Base-by-base conservation (phyloP, 30 jellyfish, hydroid and myxozoan genomes). In the Mastigias papua region DNA sequence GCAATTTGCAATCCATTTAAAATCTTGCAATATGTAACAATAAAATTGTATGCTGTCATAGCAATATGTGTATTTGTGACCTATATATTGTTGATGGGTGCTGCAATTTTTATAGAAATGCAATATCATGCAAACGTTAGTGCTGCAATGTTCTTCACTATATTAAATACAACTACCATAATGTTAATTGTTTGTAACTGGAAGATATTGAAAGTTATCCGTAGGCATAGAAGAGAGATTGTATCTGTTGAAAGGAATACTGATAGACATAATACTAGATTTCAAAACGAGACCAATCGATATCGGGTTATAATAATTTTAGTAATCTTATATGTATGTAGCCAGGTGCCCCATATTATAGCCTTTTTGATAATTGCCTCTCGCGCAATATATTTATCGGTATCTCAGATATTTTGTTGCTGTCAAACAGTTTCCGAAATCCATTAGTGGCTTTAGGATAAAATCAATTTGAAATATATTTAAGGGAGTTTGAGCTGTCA, bases 11-110 rank as follows among this genome's bases (percentile, higher is more conserved):
- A 35, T 34, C 77, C 74, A 25, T 77, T 35, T 23, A 26, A 2
- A 22, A 54, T 54, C 69, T 30, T 49, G 37, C 57, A 60, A 58
- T 37, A 60, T 46, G 88, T 78, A 49, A 22, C 88, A 19, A 37
- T 65, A 9, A 54, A 37, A 16, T 20, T 63, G 8, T 23, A 0
- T 57, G 69, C 69, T 11, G 35, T 11, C 19, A 27, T 27, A 15
- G 1, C 34, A 63, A 27, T 20, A 17, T 20, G 74, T 25, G 42
- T 5, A n/a, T 22, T n/a, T 63, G 21, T 63, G 7, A 1, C 20
- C 42, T 25, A 20, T 11, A 2, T 27, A 4, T 5, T 63, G 15
- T 35, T 20, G 2, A 20, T 63, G 2, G 42, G 42, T 11, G 19
- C 42, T 25, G 42, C 67, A 6, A 6, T 54, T 54, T 10, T 21